Conservation (phyloP, 2,113 vertebrate genomes). For the Corvus moneduloides region DNA sequence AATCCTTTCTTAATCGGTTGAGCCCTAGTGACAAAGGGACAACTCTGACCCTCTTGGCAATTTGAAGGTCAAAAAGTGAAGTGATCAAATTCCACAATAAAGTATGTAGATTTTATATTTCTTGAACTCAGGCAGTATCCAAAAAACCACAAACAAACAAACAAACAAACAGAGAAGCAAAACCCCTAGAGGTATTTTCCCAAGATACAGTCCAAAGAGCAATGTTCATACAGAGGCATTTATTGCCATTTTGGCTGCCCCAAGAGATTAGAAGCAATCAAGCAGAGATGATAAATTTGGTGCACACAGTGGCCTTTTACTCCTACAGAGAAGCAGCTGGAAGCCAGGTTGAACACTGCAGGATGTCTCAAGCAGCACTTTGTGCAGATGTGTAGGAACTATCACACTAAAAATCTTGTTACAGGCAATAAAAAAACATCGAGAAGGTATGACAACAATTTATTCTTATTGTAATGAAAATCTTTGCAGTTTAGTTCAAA, state of each 20-base stretch:
- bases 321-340: not conserved
- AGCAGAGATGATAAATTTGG: not conserved
- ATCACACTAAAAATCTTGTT: not conserved
- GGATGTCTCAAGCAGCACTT: not conserved
- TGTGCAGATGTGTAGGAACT: not conserved
- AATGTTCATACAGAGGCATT: not conserved
- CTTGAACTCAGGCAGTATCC: not conserved
- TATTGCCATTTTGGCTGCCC: not conserved
- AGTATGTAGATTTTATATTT: not conserved
- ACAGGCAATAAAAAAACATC: not conserved
- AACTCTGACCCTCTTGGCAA: not conserved
- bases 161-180: not conserved
- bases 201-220: not conserved
- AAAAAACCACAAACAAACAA: not conserved
- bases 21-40: not conserved
- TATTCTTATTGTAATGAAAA: not conserved
- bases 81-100: not conserved
- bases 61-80: not conserved
- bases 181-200: not conserved
- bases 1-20: not conserved
- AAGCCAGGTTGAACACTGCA: not conserved
- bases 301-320: not conserved
- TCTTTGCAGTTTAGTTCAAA: not conserved
- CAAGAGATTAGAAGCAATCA: not conserved
- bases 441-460: not conserved